phyloP scores from a whole-genome alignment of 2,888 invertebrate species.

The Cerceris ruficornis region DNA sequence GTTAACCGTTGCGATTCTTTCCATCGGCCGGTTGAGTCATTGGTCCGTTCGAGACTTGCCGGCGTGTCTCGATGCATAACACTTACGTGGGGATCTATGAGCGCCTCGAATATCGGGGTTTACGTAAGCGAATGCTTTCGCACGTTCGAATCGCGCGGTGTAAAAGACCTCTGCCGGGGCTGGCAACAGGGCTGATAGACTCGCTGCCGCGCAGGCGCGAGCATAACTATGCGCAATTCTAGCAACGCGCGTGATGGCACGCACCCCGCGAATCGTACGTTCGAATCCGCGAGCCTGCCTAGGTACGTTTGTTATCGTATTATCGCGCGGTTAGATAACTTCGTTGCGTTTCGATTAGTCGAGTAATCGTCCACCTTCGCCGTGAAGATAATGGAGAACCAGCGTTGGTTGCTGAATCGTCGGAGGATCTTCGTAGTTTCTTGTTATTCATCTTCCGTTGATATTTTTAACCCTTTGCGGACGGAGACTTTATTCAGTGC shows the following conservation, averaged over 20 bases:
- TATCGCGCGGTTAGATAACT: conserved; percentile 48
- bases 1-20: neutral
- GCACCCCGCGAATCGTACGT: conserved; percentile 56
- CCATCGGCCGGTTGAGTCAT: conserved; percentile 33
- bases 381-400: conserved; percentile 25
- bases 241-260: conserved; percentile 67
- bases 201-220: conserved; percentile 15
- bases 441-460: no score
- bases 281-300: conserved; percentile 54
- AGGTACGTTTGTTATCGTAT: conserved; percentile 63
- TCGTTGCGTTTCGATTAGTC: conserved; percentile 22
- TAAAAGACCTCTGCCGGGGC: conserved; percentile 17
- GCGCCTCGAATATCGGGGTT: conserved; percentile 16
- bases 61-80: conserved; percentile 23
- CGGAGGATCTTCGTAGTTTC: neutral
- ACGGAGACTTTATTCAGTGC: no score
- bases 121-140: conserved; percentile 40
- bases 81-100: conserved; percentile 25
- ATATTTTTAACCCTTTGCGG: no score
- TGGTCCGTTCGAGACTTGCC: conserved; percentile 11
- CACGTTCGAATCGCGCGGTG: conserved; percentile 18
- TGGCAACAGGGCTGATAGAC: conserved; percentile 11
- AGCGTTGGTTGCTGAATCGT: conserved; percentile 21
- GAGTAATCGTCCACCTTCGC: conserved; percentile 20
- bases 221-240: conserved; percentile 66